Evolutionary conservation across 2,113 vertebrate species (phyloP), one percentile per base, ranked within the genome.

Genomic region (Crotophaga sulcirostris): DNA sequence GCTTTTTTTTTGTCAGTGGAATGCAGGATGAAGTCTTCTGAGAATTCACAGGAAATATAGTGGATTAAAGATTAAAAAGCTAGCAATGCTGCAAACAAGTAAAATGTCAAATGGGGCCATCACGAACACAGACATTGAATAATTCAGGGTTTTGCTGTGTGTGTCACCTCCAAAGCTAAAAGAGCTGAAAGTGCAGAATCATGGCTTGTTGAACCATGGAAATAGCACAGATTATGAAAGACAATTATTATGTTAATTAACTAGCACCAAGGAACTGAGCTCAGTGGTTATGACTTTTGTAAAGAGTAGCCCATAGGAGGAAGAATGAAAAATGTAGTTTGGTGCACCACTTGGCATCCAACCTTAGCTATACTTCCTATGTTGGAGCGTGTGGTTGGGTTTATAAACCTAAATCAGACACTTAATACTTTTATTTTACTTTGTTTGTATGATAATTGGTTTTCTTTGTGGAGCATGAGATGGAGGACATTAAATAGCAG

Each of bases 41-140:
- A 90, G 84, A 81, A 91, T 74, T 94, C 54, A 34, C 7, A 59
- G 78, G 84, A 93, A 89, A 52, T 69, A 34, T 1, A 85, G 29
- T 51, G 52, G 58, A 83, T 94, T 82, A 84, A 80, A 95, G 67
- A 97, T 84, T 84, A 90, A 94, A 95, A 88, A 93, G 28, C 25
- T 49, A 55, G 76, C 44, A 84, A 82, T 4, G 23, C 73, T 96
- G 33, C 83, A 92, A 93, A 96, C 74, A 92, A 94, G 51, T 38
- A 21, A 75, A 75, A 90, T 82, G 88, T 84, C 87, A 54, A 34
- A 40, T 29, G 51, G 84, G 81, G 63, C 82, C 58, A 36, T 36
- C 80, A 26, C 4, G 2, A n/a, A 17, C 44, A 29, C 25, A 62
- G 44, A 83, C 34, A 6, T 9, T 80, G 86, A 96, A 88, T 97